phyloP scores from a whole-genome alignment of 2,888 invertebrate species.

The Sinelater perroti region DNA sequence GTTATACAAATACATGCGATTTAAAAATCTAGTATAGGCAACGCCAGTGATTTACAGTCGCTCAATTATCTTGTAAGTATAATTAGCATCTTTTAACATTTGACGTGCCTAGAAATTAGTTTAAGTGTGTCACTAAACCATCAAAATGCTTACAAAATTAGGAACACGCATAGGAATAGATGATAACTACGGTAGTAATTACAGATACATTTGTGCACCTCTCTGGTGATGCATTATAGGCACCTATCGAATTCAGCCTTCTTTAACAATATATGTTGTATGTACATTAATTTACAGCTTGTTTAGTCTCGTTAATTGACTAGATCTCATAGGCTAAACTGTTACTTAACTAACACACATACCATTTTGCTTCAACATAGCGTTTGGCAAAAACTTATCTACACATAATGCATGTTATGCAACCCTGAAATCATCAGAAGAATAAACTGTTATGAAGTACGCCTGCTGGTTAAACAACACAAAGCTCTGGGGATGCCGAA shows the following conservation, averaged over 20 bases:
- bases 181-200: neutral
- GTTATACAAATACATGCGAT: too few species aligned
- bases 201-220: neutral
- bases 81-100: too few species aligned
- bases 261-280: neutral
- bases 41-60: too few species aligned
- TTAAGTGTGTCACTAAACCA: too few species aligned
- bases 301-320: constrained; percentile 28
- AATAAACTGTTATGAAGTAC: constrained; percentile 57
- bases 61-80: too few species aligned
- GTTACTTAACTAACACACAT: neutral
- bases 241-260: constrained; percentile 37
- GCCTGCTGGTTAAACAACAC: constrained; percentile 63
- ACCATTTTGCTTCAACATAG: too few species aligned
- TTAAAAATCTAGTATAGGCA: too few species aligned
- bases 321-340: constrained; percentile 31
- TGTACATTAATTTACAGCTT: constrained; percentile 27
- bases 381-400: too few species aligned
- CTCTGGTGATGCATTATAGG: constrained; percentile 23
- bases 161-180: too few species aligned
- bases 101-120: too few species aligned
- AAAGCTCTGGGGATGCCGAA: constrained; percentile 65
- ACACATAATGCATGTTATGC: neutral
- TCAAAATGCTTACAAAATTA: neutral
- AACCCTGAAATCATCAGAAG: neutral